Base-by-base conservation (phyloP, 35 echinoderm and acorn worm species). In the Holothuria glaberrima region DNA sequence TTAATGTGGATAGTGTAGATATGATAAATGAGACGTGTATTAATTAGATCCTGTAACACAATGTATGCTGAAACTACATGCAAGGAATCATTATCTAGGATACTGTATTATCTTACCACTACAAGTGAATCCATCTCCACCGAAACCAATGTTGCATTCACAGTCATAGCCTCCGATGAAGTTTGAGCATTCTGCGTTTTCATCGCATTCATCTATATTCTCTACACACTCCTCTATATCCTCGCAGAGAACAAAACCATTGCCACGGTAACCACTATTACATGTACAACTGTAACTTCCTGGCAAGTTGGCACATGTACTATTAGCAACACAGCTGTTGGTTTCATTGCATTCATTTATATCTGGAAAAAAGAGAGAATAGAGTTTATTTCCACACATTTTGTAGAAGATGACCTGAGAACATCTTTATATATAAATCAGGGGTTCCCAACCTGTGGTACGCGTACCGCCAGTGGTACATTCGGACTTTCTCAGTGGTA, bases 81-180 rank as follows among this genome's bases (percentile, higher is more conserved):
- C 7, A 4, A 41, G 7, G 36, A 41, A 41, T 4, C 7, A 41
- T 41, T 41, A 41, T 7, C 7, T 41, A 4, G 36, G 36, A 41
- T n/a, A n/a, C n/a, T n/a, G 36, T 41, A 4, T 31, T 18, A 44
- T 24, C 94, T 86, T 52, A 97, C 91, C 90, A 27, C 63, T 32
- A 71, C 95, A 97, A 27, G 76, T 88, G 26, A 58, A 78, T 38
- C 91, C 94, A 82, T 96, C 73, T 54, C 94, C 94, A 87, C 54
- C n/a, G 58, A 93, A 96, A 64, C 94, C 94, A 81, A 24, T 12
- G 26, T 52, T 80, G 45, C 93, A 95, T 1, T 83, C 41, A 58
- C 93, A 95, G 44, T 80, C 88, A 54, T 88, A 95, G 2, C 71
- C 84, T 74, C 89, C 89, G 12, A 58, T 58, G 20, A 82, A 86